Evolutionary conservation across 1,140 invertebrate genomes (phyloP), one percentile per base, ranked within the genome.

Genomic region (Phthorimaea operculella): DNA sequence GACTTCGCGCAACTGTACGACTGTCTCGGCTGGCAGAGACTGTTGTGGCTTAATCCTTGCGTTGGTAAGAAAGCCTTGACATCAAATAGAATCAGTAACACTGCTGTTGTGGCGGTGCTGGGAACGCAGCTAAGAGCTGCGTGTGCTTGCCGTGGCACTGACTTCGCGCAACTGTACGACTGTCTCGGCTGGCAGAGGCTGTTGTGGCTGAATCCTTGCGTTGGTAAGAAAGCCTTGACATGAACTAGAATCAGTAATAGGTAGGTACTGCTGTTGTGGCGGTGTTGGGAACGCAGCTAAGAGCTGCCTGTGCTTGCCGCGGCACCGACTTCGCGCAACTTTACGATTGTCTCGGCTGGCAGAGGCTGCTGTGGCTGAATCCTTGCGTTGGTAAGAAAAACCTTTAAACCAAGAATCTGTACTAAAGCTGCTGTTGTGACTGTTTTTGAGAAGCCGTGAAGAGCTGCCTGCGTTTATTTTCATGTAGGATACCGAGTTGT

Each of bases 1-100:
- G 94, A 96, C 76, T 89, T 92, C 65, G 89, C 90, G 11, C 92
- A 95, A 70, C 82, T 95, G 0, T 94, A 95, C 75, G 93, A 94
- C 58, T 96, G 95, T 66, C 86, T 96, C 2, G 94, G 94, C 42
- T 96, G 94, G 94, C 93, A 96, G 66, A 81, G 94, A 47, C 88
- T 96, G n/a, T 88, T 96, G 4, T 96, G 94, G 94, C 90, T 96
- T 49, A 96, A 96, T 75, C 93, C 94, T 6, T 96, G 95, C 76
- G 94, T 96, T 52, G 94, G 95, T 96, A 83, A 91, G 93, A n/a
- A n/a, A n/a, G n/a, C n/a, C n/a, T n/a, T 21, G 10, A 14, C 15
- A 36, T 8, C 34, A 36, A 28, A 2, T 28, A 17, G n/a, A 52
- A 11, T 12, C 15, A 28, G 49, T 9, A 4, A 9, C 8, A 18